A percentile compares a stretch with the other conserved stretches of the same genome.
These are phyloP conservation scores for Colistium nudipinnis DNA, from an alignment of 2,113 vertebrate genomes.

Conservation along the genomic window DNA sequence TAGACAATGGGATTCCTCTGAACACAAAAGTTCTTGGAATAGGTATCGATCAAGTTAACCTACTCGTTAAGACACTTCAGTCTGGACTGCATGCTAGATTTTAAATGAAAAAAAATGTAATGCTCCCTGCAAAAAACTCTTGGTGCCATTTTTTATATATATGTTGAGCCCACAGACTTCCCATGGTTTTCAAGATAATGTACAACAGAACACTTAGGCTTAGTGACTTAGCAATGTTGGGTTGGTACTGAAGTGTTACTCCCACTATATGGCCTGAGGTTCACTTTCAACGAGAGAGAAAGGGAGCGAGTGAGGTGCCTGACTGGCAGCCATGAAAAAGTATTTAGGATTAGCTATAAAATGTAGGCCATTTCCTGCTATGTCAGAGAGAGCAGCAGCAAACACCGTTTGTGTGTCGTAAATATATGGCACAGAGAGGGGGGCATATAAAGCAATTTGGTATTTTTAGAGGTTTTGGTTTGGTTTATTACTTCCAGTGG, in stretches of 20 bases:
- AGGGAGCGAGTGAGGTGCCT: conserved; percentile 21
- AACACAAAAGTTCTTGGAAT: no score
- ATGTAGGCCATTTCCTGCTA: conserved; percentile 60
- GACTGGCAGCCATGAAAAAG: conserved; percentile 70
- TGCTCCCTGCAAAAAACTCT: no score
- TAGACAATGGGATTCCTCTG: no score
- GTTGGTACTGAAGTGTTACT: conserved; percentile 31
- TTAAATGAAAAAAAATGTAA: background rate
- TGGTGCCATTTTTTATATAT: no score
- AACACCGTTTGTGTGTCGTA: conserved; percentile 38
- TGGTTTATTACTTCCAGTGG: conserved; percentile 51
- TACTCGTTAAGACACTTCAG: background rate
- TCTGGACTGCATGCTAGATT: background rate
- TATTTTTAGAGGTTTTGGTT: conserved; percentile 48
- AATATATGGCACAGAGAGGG: conserved; percentile 41
- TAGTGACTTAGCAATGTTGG: conserved; percentile 29
- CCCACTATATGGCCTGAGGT: conserved; percentile 23
- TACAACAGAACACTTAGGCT: background rate
- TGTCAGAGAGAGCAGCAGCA: conserved; percentile 25
- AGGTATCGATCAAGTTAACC: background rate
- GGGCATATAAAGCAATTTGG: conserved; percentile 33
- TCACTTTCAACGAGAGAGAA: conserved; percentile 18
- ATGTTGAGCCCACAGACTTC: background rate
- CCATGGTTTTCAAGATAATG: conserved; percentile 19
- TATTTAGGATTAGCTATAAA: conserved; percentile 70